A percentile compares a stretch with the other conserved stretches of the same genome.
Evolutionary conservation across 2,888 invertebrate species (phyloP).

Genomic region (Marasmarcha lunaedactyla): DNA sequence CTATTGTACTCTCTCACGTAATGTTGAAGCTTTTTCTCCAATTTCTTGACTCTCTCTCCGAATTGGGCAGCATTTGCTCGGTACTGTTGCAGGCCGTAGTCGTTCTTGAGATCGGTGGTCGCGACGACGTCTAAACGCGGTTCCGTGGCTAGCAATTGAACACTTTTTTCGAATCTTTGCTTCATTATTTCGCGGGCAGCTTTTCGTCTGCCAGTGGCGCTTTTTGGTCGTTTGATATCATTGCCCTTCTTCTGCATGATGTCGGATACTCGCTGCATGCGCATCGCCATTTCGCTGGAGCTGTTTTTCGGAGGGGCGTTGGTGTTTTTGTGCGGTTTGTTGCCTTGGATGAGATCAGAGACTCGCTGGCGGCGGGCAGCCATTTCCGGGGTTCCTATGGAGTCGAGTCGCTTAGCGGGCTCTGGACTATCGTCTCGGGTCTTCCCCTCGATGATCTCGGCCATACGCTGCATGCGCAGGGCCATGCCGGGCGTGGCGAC

Average conservation of each 20-base stretch:
- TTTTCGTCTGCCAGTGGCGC: slow-evolving; percentile 30
- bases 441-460: slow-evolving; percentile 48
- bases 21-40: slow-evolving; percentile 68
- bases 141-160: slow-evolving; percentile 87
- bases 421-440: slow-evolving; percentile 36
- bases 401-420: slow-evolving; percentile 27
- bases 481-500: slow-evolving; percentile 36
- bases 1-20: slow-evolving; percentile 46
- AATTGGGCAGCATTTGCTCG: slow-evolving; percentile 87
- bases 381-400: slow-evolving; percentile 42
- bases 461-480: slow-evolving; percentile 40
- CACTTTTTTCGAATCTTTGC: slow-evolving; percentile 87
- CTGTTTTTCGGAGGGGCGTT: slow-evolving; percentile 20
- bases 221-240: slow-evolving; percentile 33
- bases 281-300: slow-evolving; percentile 49
- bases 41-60: slow-evolving; percentile 84
- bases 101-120: slow-evolving; percentile 81
- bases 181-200: slow-evolving; percentile 75
- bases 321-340: slow-evolving; percentile 10
- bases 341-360: slow-evolving; percentile 32
- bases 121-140: slow-evolving; percentile 71
- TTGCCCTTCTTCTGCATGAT: slow-evolving; percentile 80
- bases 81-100: slow-evolving; percentile 84
- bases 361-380: slow-evolving; percentile 41
- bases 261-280: slow-evolving; percentile 81